Conservation (phyloP, 1,140 invertebrate species). For the Globodera ellingtonae region DNA sequence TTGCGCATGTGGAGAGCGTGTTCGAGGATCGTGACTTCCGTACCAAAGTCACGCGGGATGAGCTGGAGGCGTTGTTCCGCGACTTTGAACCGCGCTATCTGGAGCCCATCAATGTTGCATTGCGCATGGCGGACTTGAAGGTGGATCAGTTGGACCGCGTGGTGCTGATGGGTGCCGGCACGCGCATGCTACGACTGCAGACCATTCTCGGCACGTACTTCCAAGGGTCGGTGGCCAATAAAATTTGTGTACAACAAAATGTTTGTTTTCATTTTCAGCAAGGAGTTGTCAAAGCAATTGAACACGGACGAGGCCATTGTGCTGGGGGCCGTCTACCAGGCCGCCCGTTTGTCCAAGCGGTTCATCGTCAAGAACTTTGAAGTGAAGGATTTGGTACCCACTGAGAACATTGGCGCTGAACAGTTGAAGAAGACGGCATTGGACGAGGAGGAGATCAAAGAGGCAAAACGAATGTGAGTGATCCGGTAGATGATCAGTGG, state of each 20-base stretch:
- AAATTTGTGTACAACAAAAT: too few species aligned
- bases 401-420: slow-evolving; percentile 30
- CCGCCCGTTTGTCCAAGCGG: slow-evolving; percentile 88
- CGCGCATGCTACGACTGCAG: slow-evolving; percentile 88
- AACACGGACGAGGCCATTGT: slow-evolving; percentile 97
- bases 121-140: slow-evolving; percentile 78
- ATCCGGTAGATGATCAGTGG: too few species aligned
- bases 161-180: slow-evolving; percentile 90
- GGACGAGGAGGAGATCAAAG: slow-evolving; percentile 69
- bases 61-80: slow-evolving; percentile 80
- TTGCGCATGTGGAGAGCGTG: slow-evolving; percentile 81
- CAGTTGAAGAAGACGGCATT: slow-evolving; percentile 23
- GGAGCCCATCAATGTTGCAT: slow-evolving; percentile 80
- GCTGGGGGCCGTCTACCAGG: slow-evolving; percentile 95
- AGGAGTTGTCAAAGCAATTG: slow-evolving; percentile 86
- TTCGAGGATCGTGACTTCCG: slow-evolving; percentile 93
- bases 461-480: slow-evolving; percentile 31
- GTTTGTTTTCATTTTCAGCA: slow-evolving; percentile 44
- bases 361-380: slow-evolving; percentile 88
- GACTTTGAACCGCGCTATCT: slow-evolving; percentile 83
- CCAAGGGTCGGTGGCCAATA: slow-evolving; percentile 11
- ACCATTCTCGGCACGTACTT: slow-evolving; percentile 72
- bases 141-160: slow-evolving; percentile 70
- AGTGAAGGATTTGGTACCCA: slow-evolving; percentile 79
- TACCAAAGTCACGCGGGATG: slow-evolving; percentile 78